Evolutionary conservation across 2,113 vertebrate genomes (phyloP).

Genomic region (Eulemur rufifrons): DNA sequence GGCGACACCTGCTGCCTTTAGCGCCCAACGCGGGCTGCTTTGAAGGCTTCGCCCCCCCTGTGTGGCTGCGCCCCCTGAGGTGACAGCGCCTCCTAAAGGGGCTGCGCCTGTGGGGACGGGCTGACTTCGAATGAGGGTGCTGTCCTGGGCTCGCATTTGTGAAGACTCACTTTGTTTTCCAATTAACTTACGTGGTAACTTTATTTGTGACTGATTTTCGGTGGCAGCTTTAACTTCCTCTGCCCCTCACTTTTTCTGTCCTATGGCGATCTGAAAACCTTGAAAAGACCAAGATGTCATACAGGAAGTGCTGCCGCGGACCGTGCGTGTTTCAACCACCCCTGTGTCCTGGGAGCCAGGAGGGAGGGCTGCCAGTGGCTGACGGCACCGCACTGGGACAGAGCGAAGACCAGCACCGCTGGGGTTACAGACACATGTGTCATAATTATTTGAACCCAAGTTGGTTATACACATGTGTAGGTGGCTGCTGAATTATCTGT

Average conservation of each 20-base stretch:
- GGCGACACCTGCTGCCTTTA: background rate
- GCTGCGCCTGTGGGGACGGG: fast-evolving
- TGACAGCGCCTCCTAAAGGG: background rate
- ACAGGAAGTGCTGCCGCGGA: fast-evolving
- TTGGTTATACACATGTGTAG: fast-evolving
- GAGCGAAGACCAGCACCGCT: fast-evolving
- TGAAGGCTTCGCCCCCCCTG: background rate
- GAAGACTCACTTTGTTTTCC: background rate
- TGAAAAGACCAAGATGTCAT: fast-evolving
- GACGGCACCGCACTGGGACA: fast-evolving
- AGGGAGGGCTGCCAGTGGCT: fast-evolving
- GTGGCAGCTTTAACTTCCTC: background rate
- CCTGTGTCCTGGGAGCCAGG: fast-evolving
- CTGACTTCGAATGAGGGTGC: fast-evolving
- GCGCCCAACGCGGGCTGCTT: fast-evolving
- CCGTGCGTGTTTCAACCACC: fast-evolving
- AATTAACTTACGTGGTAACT: fast-evolving
- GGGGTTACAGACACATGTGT: fast-evolving
- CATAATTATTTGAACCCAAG: fast-evolving
- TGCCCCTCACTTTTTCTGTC: fast-evolving
- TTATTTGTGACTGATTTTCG: background rate
- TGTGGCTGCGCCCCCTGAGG: fast-evolving
- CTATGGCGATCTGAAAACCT: fast-evolving
- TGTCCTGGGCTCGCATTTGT: fast-evolving
- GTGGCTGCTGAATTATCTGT: too few species aligned